These are phyloP conservation scores for Galemys pyrenaicus DNA, from an alignment of 2,113 vertebrate species.

Conservation along the genomic window DNA sequence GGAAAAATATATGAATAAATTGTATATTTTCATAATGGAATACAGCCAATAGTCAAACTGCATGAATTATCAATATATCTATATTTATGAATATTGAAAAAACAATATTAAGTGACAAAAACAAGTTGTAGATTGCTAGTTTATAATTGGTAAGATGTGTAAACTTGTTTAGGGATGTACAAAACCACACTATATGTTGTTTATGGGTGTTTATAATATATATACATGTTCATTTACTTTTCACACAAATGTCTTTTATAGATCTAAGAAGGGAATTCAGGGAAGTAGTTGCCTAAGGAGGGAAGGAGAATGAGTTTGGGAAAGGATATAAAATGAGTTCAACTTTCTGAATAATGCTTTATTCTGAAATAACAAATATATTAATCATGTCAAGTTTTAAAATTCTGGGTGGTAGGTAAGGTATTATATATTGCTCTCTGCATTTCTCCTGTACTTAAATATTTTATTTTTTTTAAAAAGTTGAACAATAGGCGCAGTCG, in stretches of 20 bases:
- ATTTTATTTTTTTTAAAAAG: background rate
- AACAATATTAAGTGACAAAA: background rate
- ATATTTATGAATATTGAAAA: background rate
- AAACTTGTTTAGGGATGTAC: background rate
- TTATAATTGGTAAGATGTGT: background rate
- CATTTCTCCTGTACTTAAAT: background rate
- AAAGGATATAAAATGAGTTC: background rate
- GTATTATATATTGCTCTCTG: background rate
- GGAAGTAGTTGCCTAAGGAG: background rate
- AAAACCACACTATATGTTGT: background rate
- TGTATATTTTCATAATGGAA: background rate
- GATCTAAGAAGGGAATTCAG: background rate
- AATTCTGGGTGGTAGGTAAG: background rate
- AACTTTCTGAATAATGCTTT: background rate
- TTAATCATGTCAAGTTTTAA: background rate
- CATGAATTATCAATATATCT: background rate
- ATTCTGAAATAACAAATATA: conserved; percentile 47
- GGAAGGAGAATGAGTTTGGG: background rate
- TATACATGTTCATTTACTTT: background rate
- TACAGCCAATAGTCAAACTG: background rate
- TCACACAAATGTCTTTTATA: background rate
- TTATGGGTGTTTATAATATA: background rate
- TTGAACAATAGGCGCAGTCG: background rate
- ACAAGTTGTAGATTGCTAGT: background rate
- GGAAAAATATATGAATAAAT: background rate